Base-by-base conservation (phyloP, 2,113 vertebrate species). In the Eurypyga helias region DNA sequence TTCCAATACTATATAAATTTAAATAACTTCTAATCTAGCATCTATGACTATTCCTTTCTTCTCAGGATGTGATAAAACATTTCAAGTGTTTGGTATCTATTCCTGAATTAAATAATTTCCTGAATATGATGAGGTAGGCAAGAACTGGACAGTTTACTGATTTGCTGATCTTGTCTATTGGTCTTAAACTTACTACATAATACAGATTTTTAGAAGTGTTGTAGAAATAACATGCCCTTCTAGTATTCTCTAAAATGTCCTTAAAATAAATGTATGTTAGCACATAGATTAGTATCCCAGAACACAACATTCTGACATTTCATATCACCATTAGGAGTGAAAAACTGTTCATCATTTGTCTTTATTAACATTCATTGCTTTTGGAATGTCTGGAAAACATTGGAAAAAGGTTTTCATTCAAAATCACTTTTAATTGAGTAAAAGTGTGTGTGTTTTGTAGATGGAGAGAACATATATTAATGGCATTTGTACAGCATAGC, bases 291-390 rank as follows among this genome's bases (percentile, higher is more conserved):
- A 80, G 34, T 67, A 45, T 36, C 16, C 17, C 10, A 36, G 21
- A 61, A 87, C 41, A 41, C 41, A 96, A 34, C 1, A 28, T 67
- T 87, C 45, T 75, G n/a, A 87, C 54, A 93, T 83, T 96, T 92
- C 48, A 41, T 67, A 86, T 85, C 45, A 86, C 21, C 11, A 24
- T 67, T 54, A 96, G 79, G 19, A 38, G 36, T n/a, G 90, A 33
- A 41, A 64, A 58, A 9, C 77, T 88, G 26, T 67, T 97, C 17
- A 28, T 96, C 3, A 76, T 85, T 85, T 93, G 19, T 60, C 48
- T 51, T 80, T 87, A 87, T 64, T 88, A 92, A 92, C 91, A 96
- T 92, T 90, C 15, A 89, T 28, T 48, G 7, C 18, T 72, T 91
- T 70, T 95, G 48, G 78, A 93, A 61, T 83, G 31, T 24, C 33